Evolutionary conservation across 2,797 vertebrate genomes (phyloP).

Genomic region (Bradypodion ventrale): DNA sequence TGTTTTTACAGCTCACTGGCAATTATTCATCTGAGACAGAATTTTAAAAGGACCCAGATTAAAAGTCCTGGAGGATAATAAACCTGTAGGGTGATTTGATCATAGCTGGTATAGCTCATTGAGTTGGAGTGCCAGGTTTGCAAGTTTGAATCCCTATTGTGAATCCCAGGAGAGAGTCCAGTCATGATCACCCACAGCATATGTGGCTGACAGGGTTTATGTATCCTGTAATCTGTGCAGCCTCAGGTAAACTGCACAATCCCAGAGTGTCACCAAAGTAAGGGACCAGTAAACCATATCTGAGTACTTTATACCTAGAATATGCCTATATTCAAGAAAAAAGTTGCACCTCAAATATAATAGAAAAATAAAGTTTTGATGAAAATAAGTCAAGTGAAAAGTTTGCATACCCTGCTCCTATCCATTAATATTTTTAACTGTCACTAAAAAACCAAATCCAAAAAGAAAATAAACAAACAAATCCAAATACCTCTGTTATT

Average conservation of each 20-base stretch:
- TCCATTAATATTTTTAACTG: slow-evolving; percentile 1
- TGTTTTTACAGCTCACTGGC: slow-evolving; percentile 16
- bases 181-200: too few species aligned
- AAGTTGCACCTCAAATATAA: not conserved
- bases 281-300: too few species aligned
- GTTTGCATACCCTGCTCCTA: not conserved
- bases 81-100: not conserved
- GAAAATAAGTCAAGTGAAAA: slow-evolving; percentile 6
- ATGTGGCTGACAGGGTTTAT: too few species aligned
- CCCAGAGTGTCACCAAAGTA: too few species aligned
- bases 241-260: too few species aligned
- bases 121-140: too few species aligned
- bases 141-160: too few species aligned
- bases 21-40: slow-evolving; percentile 20
- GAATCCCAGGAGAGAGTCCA: too few species aligned
- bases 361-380: not conserved
- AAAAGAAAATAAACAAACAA: too few species aligned
- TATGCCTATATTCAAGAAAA: not conserved
- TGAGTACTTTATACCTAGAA: too few species aligned
- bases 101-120: too few species aligned
- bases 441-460: not conserved
- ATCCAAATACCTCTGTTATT: slow-evolving; percentile 23
- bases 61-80: not conserved
- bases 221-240: too few species aligned
- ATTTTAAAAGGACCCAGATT: not conserved